Evolutionary conservation across 2,888 invertebrate genomes (phyloP).

Genomic region (Augiades crinisus): DNA sequence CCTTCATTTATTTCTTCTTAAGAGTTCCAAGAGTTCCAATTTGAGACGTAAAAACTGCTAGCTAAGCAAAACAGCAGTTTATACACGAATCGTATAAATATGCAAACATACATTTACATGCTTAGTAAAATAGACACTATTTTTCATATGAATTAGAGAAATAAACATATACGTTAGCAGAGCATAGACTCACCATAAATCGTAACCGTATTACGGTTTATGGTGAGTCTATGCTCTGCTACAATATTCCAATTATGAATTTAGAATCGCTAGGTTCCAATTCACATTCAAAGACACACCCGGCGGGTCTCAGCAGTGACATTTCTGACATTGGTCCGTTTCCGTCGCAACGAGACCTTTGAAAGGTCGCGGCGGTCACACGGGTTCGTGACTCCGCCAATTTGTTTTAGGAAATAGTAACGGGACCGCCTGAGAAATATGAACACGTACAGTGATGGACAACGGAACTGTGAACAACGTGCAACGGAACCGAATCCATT

Average conservation of each 20-base stretch:
- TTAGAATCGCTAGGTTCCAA: neutral
- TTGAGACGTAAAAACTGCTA: too few relatives aligned
- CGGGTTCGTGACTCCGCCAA: conserved; percentile 48
- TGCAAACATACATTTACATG: too few relatives aligned
- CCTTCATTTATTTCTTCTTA: too few relatives aligned
- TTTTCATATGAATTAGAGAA: too few relatives aligned
- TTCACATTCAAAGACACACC: conserved; percentile 4
- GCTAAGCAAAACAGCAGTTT: too few relatives aligned
- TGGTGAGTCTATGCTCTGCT: conserved; percentile 3
- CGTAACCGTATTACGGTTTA: too few relatives aligned
- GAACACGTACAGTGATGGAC: conserved; percentile 29
- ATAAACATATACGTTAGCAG: too few relatives aligned
- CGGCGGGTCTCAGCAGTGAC: conserved; percentile 13
- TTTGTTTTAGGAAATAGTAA: conserved; percentile 45
- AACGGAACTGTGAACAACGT: conserved; percentile 23
- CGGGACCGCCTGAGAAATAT: conserved; percentile 43
- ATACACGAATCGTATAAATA: too few relatives aligned
- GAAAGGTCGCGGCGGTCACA: conserved; percentile 44
- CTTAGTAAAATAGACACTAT: too few relatives aligned
- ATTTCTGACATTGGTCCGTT: conserved; percentile 39
- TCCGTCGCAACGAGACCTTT: conserved; percentile 30
- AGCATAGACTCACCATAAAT: too few relatives aligned
- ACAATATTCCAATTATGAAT: conserved; percentile 10
- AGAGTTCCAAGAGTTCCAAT: too few relatives aligned
- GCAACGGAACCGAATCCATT: conserved; percentile 31